These are phyloP conservation scores for Pristionchus arcanus DNA, from an alignment of 2,888 invertebrate genomes.

Conservation along the genomic window DNA sequence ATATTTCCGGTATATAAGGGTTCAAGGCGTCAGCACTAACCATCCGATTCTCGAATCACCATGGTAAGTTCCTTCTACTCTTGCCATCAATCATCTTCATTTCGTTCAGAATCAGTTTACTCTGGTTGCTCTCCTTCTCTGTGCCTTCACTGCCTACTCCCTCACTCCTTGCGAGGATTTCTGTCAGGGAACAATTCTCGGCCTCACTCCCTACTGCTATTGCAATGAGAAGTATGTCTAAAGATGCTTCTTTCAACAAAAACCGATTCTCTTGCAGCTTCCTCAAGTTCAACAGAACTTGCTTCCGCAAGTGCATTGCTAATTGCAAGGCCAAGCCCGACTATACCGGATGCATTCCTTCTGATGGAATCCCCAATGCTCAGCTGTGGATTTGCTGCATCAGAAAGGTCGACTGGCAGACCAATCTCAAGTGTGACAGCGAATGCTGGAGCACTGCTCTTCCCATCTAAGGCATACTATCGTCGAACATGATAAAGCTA, in stretches of 20 bases:
- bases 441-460: background rate
- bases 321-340: background rate
- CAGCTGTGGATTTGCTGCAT: constrained; percentile 12
- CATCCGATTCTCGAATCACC: background rate
- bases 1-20: no score
- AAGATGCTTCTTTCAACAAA: background rate
- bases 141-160: no score
- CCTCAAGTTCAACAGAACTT: background rate
- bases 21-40: no score
- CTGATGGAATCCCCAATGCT: background rate
- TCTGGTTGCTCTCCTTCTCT: no score
- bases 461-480: background rate
- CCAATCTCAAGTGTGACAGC: background rate
- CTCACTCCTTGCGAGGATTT: no score
- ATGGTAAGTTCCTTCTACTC: background rate
- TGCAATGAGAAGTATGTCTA: background rate
- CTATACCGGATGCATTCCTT: background rate
- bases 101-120: background rate
- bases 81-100: background rate
- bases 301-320: constrained; percentile 12
- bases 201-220: background rate
- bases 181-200: no score
- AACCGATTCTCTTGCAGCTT: background rate
- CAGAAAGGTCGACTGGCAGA: constrained; percentile 3
- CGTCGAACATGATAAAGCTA: no score